phyloP scores from a whole-genome alignment of 2,888 invertebrate genomes.

The Agrochola litura region DNA sequence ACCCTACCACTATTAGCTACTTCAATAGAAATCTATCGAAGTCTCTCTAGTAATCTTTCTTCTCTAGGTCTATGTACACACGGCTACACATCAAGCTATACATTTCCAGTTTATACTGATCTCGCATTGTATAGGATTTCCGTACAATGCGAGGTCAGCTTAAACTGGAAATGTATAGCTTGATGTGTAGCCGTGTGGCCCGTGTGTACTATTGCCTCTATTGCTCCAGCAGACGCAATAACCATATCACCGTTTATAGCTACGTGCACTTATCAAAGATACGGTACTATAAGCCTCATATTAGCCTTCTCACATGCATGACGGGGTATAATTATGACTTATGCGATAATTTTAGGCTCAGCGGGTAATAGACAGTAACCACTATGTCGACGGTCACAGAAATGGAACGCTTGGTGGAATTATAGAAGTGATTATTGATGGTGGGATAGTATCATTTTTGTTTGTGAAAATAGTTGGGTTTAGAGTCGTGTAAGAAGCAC shows the following conservation, averaged over 20 bases:
- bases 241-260: conserved; percentile 31
- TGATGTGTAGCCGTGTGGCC: too few species aligned
- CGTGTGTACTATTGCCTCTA: neutral
- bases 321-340: conserved; percentile 73
- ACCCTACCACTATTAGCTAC: neutral
- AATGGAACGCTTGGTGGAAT: conserved; percentile 39
- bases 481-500: neutral
- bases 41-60: neutral
- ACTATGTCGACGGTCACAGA: conserved; percentile 57
- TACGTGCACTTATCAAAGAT: conserved; percentile 40
- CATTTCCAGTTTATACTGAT: too few species aligned
- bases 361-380: conserved; percentile 67
- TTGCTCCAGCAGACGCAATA: conserved; percentile 36
- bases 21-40: neutral
- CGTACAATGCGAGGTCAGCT: too few species aligned
- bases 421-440: conserved; percentile 23
- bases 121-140: too few species aligned
- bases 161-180: too few species aligned
- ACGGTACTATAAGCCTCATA: conserved; percentile 68
- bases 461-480: neutral
- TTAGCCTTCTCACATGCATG: conserved; percentile 71
- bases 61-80: neutral
- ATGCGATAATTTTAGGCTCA: conserved; percentile 71
- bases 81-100: too few species aligned
- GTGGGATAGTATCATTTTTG: neutral